A percentile compares a stretch with the other conserved stretches of the same genome.
Evolutionary conservation across 2,113 vertebrate genomes (phyloP).

Genomic region (Gnathonemus echidnorhynchus): DNA sequence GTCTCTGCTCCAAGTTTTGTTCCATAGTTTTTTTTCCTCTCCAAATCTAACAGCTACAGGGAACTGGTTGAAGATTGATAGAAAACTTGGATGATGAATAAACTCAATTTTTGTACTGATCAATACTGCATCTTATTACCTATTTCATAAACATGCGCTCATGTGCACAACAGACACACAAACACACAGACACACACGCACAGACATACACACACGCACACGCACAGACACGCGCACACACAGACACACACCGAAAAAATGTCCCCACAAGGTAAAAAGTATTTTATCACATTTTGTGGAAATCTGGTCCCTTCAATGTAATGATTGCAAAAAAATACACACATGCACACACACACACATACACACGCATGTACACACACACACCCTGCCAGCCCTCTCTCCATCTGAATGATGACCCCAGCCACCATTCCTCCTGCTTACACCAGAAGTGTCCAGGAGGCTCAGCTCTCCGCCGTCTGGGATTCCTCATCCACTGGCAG

Average conservation of each 20-base stretch:
- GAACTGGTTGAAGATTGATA: conserved; percentile 64
- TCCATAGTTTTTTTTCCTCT: conserved; percentile 31
- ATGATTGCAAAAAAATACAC: neutral
- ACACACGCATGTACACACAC: neutral
- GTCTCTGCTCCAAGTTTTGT: conserved; percentile 46
- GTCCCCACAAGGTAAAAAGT: too few relatives aligned
- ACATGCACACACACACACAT: neutral
- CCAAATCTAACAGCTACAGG: conserved; percentile 59
- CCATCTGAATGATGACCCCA: neutral
- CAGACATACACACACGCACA: neutral
- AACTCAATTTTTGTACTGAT: conserved; percentile 67
- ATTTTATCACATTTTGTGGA: too few relatives aligned
- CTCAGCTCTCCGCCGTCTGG: neutral
- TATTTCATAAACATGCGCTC: conserved; percentile 14
- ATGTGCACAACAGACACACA: neutral
- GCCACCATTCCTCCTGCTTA: neutral
- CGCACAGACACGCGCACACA: neutral
- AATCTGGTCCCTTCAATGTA: too few relatives aligned
- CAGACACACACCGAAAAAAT: neutral
- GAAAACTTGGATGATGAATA: conserved; percentile 74
- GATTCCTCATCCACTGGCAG: neutral
- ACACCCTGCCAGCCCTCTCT: neutral
- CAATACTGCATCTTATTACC: conserved; percentile 69
- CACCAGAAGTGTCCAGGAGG: neutral
- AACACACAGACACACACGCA: conserved; percentile 23